Base-by-base conservation (phyloP, 1,140 invertebrate species). In the Vanessa tameamea region DNA sequence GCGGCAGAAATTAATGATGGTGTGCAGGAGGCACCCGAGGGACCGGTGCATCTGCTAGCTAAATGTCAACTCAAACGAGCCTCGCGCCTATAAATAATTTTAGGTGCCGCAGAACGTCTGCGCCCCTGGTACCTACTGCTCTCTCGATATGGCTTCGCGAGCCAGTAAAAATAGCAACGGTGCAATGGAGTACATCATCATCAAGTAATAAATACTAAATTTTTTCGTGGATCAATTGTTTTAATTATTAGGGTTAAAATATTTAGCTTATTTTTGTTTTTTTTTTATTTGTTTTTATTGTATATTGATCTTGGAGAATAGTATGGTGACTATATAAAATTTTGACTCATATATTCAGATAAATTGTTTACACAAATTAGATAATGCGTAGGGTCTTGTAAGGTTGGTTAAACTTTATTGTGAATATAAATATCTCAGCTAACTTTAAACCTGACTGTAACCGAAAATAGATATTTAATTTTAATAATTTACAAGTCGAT, bases 81-180 rank as follows among this genome's bases (percentile, higher is more conserved):
- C 84, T 80, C 64, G 75, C 78, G 80, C 80, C 85, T 91, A 91
- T 90, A 90, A 90, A 92, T 92, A 90, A 90, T 92, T 90, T 89
- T 86, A 90, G 87, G 81, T 85, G 76, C 80, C 72, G 78, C 79
- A 79, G 67, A 74, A 77, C 73, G 73, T 78, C 74, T 84, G 81
- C 84, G 72, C 73, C 84, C 85, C 84, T 83, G 75, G 80, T 87
- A 80, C 78, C 75, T 75, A 79, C 71, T 37, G 64, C 76, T 76
- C 80, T 81, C 84, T 85, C 79, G 73, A 84, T 89, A 90, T 82
- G 87, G 87, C 87, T 89, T 89, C 87, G 76, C 72, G 76, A 78
- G 74, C 26, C 57, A 61, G 77, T 90, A 92, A 90, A 92, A 90
- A 92, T 90, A 90, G 85, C 85, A 77, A 78, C 16, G 15, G 53